A percentile compares a stretch with the other conserved stretches of the same genome.
phyloP scores from a whole-genome alignment of 2,797 vertebrate species.

The Lepilemur septentrionalis region DNA sequence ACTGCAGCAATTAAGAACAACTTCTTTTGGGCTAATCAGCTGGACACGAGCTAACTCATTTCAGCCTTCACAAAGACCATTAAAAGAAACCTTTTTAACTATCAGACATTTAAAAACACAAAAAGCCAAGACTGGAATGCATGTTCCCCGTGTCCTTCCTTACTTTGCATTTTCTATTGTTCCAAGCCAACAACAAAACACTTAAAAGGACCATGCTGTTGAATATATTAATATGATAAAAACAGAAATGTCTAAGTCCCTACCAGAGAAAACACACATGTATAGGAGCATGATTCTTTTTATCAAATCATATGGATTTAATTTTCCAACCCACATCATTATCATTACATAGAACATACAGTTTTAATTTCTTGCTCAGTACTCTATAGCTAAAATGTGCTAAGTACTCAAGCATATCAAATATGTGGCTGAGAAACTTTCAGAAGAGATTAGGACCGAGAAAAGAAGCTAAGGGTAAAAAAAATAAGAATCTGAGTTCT shows the following conservation, averaged over 20 bases:
- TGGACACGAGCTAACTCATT: neutral
- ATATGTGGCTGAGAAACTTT: neutral
- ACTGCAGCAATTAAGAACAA: neutral
- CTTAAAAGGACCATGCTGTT: neutral
- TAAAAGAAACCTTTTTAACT: neutral
- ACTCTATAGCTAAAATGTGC: neutral
- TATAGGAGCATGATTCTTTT: neutral
- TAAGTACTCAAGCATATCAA: neutral
- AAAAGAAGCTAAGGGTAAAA: neutral
- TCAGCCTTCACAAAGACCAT: neutral
- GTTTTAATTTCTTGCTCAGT: neutral
- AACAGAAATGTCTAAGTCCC: neutral
- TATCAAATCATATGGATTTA: neutral
- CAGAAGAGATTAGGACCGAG: neutral
- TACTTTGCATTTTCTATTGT: neutral
- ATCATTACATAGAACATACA: neutral
- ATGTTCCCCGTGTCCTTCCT: neutral
- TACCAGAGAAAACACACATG: neutral
- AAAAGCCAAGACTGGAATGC: neutral
- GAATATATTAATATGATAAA: neutral
- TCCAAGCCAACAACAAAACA: neutral
- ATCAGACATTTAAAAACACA: slow-evolving; percentile 20
- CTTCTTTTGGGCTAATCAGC: neutral
- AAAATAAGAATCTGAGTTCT: neutral
- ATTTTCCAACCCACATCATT: neutral